Evolutionary conservation across 2,888 invertebrate species (phyloP), one percentile per base, ranked within the genome.

Genomic region (Cataglyphis albicans): DNA sequence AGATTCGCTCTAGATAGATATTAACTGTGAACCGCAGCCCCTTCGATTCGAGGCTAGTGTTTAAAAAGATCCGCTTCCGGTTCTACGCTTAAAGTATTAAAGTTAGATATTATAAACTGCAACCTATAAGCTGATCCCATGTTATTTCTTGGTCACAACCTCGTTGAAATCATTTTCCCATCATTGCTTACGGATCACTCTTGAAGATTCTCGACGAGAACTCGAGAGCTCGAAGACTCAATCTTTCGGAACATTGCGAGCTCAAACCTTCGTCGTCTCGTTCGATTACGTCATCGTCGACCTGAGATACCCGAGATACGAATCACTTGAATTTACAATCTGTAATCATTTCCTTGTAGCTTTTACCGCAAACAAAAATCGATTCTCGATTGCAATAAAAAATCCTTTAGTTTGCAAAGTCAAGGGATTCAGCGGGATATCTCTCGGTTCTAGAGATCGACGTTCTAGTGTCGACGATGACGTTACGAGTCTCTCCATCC

Each of bases 141-240:
- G 87, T 91, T 92, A 90, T 93, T 93, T 91, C 87, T 92, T 93
- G 93, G 93, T 93, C 93, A 93, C 93, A 93, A 93, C 93, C 93
- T 91, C 70, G 68, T 80, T 80, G 44, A 80, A 55, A 81, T 72
- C 64, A 80, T 55, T 78, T 78, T 80, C 15, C 41, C 6, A 29
- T 12, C 52, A 57, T 72, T 64, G 52, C 63, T 64, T 25, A 73
- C 32, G 65, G 84, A 67, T 61, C 64, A 44, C 65, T 85, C 55
- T 64, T 65, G 57, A 68, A 89, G 83, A 89, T 87, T 87, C 73
- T 81, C 83, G 88, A 90, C 84, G 90, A 85, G 85, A 87, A 90
- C 81, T 12, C 85, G 67, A 85, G 6, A 74, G 29, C 68, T 59
- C 64, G 78, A 78, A 78, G 84, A 86, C 59, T 35, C 12, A 32